Evolutionary conservation across 2,113 vertebrate genomes (phyloP), one percentile per base, ranked within the genome.

Genomic region (Sarotherodon lohbergeri): DNA sequence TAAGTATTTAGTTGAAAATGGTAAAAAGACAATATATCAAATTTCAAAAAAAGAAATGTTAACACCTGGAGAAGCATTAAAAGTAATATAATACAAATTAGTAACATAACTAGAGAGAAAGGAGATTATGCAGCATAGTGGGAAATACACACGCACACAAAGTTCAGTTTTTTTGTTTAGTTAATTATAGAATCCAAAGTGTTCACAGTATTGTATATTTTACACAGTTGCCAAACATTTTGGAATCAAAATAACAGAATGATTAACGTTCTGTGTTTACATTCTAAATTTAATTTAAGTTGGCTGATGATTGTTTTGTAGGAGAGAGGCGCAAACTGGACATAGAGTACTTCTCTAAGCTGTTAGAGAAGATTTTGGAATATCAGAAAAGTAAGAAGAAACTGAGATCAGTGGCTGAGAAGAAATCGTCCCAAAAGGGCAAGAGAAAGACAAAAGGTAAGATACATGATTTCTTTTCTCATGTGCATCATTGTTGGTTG

Each of bases 251-350:
- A 27, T 27, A 73, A 46, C 13, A 2, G 1, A 61, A 50, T 36
- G 11, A 54, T n/a, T 66, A 7, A 14, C 4, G 17, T 50, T 52
- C 16, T 34, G 16, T 78, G 83, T 24, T 11, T 85, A n/a, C 14
- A 36, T 32, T 27, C 61, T 61, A 4, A 13, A 41, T 16, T 10
- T 10, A 46, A 19, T 16, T 10, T 36, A 34, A 9, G 9, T 32
- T 68, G 4, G 29, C 43, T 59, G 12, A 11, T 46, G 39, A 19
- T 79, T 79, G 34, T 83, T 79, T 22, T 7, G 17, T 84, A 99
- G 98, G 95, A 94, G 98, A 99, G 90, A 97, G 97, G 90, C 96
- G 96, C 2, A 97, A 97, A 59, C 97, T 99, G 96, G 98, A 99
- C 94, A 97, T 98, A 55, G 97, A 98, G 84, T 98, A 97, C 94